Evolutionary conservation across 2,888 invertebrate genomes (phyloP).

Genomic region (Leucania comma): DNA sequence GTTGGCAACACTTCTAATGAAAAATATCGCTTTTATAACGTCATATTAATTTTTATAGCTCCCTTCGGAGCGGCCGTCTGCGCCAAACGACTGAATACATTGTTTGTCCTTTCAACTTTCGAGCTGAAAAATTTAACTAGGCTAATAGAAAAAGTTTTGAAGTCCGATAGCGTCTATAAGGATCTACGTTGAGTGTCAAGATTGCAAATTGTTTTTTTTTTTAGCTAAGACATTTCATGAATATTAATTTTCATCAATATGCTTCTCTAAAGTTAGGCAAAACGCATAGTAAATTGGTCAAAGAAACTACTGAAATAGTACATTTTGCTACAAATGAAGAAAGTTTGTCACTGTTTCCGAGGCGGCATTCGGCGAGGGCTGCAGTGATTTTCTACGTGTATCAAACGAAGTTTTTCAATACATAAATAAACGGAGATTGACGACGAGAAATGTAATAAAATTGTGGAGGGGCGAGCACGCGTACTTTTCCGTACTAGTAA

Average conservation of each 20-base stretch:
- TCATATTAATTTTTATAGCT: constrained; percentile 56
- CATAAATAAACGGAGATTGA: too few relatives aligned
- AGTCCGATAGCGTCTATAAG: constrained; percentile 11
- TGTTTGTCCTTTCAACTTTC: constrained; percentile 50
- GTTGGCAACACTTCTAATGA: constrained; percentile 54
- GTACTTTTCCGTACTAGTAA: too few relatives aligned
- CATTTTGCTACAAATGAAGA: neutral
- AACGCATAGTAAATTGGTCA: neutral
- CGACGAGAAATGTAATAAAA: too few relatives aligned
- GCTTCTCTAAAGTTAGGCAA: too few relatives aligned
- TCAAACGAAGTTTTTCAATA: too few relatives aligned
- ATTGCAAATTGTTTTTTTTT: constrained; percentile 6
- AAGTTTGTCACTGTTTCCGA: too few relatives aligned
- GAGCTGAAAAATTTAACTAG: constrained; percentile 32
- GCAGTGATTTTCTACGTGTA: too few relatives aligned
- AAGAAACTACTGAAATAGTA: neutral
- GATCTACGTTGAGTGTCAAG: constrained; percentile 2
- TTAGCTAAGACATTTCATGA: neutral
- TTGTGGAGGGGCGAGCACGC: too few relatives aligned
- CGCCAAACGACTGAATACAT: constrained; percentile 55
- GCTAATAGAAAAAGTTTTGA: constrained; percentile 52
- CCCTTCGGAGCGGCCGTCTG: constrained; percentile 33
- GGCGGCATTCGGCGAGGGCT: too few relatives aligned
- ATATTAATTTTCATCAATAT: neutral
- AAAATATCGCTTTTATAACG: constrained; percentile 51